Conservation (phyloP, 37 sponge, comb jelly and placozoan species). For the Crambe crambe region DNA sequence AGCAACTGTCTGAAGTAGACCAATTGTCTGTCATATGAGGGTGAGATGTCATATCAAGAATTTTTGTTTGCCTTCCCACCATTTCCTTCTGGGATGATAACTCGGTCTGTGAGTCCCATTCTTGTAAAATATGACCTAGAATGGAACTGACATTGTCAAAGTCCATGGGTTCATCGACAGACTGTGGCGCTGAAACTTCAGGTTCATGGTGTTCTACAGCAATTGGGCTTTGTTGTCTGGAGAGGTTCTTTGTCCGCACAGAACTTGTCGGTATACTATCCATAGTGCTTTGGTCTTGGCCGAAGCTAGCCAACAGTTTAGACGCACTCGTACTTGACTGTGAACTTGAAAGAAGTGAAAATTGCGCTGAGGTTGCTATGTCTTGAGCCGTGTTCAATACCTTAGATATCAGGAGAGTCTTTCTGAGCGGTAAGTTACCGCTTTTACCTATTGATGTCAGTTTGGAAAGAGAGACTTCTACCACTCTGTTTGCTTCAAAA, state of each 20-base stretch:
- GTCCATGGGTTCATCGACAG: slow-evolving; percentile 57
- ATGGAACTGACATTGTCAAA: slow-evolving; percentile 66
- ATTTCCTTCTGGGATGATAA: slow-evolving; percentile 7
- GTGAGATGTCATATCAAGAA: too few species aligned
- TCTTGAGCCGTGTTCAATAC: slow-evolving; percentile 68
- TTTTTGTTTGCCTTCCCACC: neutral
- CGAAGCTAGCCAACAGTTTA: slow-evolving; percentile 70
- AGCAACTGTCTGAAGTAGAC: neutral
- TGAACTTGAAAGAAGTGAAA: slow-evolving; percentile 16
- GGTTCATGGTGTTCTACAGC: neutral
- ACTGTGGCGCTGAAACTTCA: neutral
- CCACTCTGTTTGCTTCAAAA: slow-evolving; percentile 72
- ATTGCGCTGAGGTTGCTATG: slow-evolving; percentile 40
- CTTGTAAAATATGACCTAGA: slow-evolving; percentile 55
- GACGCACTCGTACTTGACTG: slow-evolving; percentile 24
- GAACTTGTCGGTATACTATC: slow-evolving; percentile 11
- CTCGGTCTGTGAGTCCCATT: slow-evolving; percentile 16
- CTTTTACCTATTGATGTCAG: slow-evolving; percentile 37
- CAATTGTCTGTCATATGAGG: too few species aligned
- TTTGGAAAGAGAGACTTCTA: slow-evolving; percentile 70
- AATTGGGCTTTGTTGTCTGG: slow-evolving; percentile 42
- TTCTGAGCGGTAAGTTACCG: slow-evolving; percentile 58
- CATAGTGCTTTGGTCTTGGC: slow-evolving; percentile 17
- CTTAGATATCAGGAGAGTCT: slow-evolving; percentile 59
- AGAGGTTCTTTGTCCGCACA: slow-evolving; percentile 6